Base-by-base conservation (phyloP, 2,888 invertebrate species). In the Meandrusa payeni region DNA sequence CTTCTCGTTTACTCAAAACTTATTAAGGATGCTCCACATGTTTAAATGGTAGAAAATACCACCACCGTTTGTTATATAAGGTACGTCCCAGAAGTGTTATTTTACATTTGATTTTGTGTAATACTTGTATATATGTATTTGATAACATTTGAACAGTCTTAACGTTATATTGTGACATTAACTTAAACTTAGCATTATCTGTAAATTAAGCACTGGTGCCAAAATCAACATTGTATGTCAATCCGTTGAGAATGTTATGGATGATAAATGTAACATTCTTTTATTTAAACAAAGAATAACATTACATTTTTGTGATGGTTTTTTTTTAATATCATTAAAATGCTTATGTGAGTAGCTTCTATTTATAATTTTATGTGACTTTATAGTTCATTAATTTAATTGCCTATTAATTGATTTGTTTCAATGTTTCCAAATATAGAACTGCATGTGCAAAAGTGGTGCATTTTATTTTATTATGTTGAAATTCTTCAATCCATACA, bases 1-100 rank as follows among this genome's bases (percentile, higher is more conserved):
- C 80, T 81, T 82, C 77, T 76, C 77, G 76, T 81, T 80, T 77
- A 82, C 74, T 82, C 85, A 82, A 86, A 85, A 86, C 83, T 83
- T 74, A 78, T 82, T 86, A 86, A 86, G 87, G 87, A 86, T 82
- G 83, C 76, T 75, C 83, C 73, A 82, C 80, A 79, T 79, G 77
- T 81, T 81, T 81, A 80, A 78, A 81, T 76, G 86, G 86, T 85
- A 76, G 67, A 68, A 74, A 73, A 70, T 80, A 76, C 85, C 80
- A 77, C 78, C 83, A 79, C 80, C 85, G 83, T 85, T 79, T 78
- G 80, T 81, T 78, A 59, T 61, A 69, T 70, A 80, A 87, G 87
- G 87, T 87, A 87, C 85, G 87, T 86, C 74, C 65, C 71, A 76
- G 67, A 71, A 68, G 76, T 77, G 76, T 82, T 82, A 65, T 67